Conservation (phyloP, 2,113 vertebrate species). For the Aspiorhynchus laticeps region DNA sequence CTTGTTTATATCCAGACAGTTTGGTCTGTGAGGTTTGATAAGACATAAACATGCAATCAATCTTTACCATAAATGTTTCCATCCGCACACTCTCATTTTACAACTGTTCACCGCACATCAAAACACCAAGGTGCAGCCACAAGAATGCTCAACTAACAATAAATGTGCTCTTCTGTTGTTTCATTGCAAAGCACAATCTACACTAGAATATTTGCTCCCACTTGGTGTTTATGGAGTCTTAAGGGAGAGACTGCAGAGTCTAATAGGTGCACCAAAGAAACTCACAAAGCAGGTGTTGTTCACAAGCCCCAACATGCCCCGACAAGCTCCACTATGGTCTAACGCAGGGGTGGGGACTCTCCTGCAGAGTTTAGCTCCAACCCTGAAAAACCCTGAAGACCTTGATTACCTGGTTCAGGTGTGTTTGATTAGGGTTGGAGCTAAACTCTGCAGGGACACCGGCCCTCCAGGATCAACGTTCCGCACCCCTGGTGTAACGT, state of each 20-base stretch:
- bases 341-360: no score
- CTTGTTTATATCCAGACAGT: slow-evolving; percentile 20
- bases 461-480: no score
- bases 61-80: slow-evolving; percentile 26
- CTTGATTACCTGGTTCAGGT: no score
- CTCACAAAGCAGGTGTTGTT: not conserved
- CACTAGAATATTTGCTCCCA: slow-evolving; percentile 23
- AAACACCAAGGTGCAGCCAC: slow-evolving; percentile 44
- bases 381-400: no score
- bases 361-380: no score
- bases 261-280: not conserved
- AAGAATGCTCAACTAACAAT: slow-evolving; percentile 40
- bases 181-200: slow-evolving; percentile 16
- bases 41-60: slow-evolving; percentile 45
- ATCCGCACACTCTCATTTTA: slow-evolving; percentile 21
- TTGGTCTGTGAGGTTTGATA: slow-evolving; percentile 16
- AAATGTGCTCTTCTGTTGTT: not conserved
- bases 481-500: not conserved
- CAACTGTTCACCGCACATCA: not conserved
- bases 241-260: not conserved
- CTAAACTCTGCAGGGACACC: no score
- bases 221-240: not conserved
- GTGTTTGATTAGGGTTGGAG: no score
- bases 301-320: not conserved
- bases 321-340: not conserved